Evolutionary conservation across 2,113 vertebrate genomes (phyloP), one percentile per base, ranked within the genome.

Genomic region (Silurus meridionalis): DNA sequence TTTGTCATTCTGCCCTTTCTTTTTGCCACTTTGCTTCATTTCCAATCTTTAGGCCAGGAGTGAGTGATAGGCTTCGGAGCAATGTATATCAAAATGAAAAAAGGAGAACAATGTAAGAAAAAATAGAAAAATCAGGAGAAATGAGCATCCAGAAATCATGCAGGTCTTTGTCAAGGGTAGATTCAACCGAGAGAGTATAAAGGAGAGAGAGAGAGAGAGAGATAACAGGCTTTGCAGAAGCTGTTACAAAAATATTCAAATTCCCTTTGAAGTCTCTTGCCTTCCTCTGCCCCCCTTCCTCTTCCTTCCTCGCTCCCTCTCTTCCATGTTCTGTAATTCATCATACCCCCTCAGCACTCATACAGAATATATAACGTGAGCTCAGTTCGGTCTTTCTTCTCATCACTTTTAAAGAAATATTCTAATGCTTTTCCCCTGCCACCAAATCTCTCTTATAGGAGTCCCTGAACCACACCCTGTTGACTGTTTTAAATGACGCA

Each of bases 251-350:
- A 81, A 80, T 52, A 82, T 83, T 80, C 71, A 50, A 74, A 88
- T 88, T 88, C 87, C 83, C 89, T 90, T 90, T 90, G 89, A 90
- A 90, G 89, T 84, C 67, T 86, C 83, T 86, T 86, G 79, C 61
- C 82, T 58, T 48, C 83, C 82, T 82, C 79, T 77, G 69, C 77
- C 57, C 63, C 74, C 81, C 74, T 74, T 75, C 60, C 28, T 48
- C 82, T n/a, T 48, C 79, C 25, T 71, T 74, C 46, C 66, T 71
- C n/a, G 23, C 80, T 52, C 77, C 50, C 50, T 46, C 52, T 55
- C 55, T 63, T n/a, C 25, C 57, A 57, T 69, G 60, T 78, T 79
- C 69, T 72, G 82, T 84, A 79, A 86, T 83, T 89, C 50, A 66
- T 25, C 50, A 11, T 15, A 63, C 81, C 11, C 74, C 58, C 87